Conservation (phyloP, 2,888 invertebrate genomes). For the Liopterus haemorrhoidalis region DNA sequence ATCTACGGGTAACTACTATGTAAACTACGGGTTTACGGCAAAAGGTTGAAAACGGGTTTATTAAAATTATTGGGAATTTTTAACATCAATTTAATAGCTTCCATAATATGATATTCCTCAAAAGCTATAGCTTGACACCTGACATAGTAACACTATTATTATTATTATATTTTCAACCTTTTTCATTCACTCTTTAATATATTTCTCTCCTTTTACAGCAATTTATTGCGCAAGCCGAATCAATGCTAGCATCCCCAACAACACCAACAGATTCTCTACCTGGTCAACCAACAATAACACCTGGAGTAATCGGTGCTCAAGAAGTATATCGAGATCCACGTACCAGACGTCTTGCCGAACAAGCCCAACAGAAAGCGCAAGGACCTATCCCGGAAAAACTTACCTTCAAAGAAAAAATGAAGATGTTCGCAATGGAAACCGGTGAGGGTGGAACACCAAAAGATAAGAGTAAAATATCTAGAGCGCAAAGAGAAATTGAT, state of each 20-base stretch:
- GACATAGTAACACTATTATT: too few species aligned
- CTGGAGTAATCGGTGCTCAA: conserved; percentile 96
- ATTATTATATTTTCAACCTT: too few species aligned
- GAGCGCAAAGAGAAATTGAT: conserved; percentile 92
- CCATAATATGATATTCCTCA: too few species aligned
- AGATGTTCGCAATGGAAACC: conserved; percentile 96
- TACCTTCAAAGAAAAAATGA: conserved; percentile 98
- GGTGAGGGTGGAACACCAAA: conserved; percentile 89
- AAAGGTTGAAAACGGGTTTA: too few species aligned
- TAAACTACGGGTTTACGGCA: too few species aligned
- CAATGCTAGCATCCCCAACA: conserved; percentile 68
- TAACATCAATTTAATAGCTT: too few species aligned
- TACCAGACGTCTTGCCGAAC: conserved; percentile 77
- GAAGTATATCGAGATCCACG: conserved; percentile 96
- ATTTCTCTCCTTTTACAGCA: conserved; percentile 50
- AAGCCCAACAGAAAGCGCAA: conserved; percentile 56
- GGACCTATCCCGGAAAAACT: conserved; percentile 81
- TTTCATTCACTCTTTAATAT: conserved; percentile 31
- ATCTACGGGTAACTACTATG: too few species aligned
- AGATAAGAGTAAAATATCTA: conserved; percentile 92
- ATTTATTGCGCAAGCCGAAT: conserved; percentile 75
- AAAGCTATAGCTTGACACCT: too few species aligned
- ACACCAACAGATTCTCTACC: conserved; percentile 56
- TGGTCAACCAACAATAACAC: conserved; percentile 60
- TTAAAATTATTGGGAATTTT: too few species aligned